These are phyloP conservation scores for Pseudopipra pipra DNA, from an alignment of 2,113 vertebrate genomes.

Conservation along the genomic window DNA sequence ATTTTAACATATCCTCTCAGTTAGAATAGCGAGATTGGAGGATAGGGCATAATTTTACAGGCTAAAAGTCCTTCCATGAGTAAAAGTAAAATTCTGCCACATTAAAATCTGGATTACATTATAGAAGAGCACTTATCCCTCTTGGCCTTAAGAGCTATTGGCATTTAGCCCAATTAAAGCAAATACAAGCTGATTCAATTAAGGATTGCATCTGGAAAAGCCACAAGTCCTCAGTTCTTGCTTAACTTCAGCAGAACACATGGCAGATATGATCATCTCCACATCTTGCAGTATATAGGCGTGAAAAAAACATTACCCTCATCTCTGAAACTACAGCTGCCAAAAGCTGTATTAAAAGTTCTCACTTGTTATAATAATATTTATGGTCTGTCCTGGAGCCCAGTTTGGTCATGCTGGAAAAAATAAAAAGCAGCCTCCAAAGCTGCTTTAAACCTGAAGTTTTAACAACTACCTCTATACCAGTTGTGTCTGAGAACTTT, in stretches of 20 bases:
- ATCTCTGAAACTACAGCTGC: background rate
- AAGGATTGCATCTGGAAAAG: background rate
- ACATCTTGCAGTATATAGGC: background rate
- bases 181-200: slow-evolving; percentile 3
- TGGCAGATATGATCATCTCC: background rate
- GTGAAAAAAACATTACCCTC: background rate
- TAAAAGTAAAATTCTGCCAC: background rate
- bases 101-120: slow-evolving; percentile 23
- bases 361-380: background rate
- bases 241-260: slow-evolving; percentile 5
- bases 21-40: background rate
- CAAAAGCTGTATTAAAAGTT: background rate
- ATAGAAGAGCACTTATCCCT: background rate
- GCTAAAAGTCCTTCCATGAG: background rate
- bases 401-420: background rate
- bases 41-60: background rate
- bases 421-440: background rate
- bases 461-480: background rate
- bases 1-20: background rate
- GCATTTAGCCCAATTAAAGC: background rate
- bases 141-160: background rate
- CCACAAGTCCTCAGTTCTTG: background rate
- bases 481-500: background rate
- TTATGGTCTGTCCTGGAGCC: background rate
- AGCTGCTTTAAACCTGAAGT: background rate